These are phyloP conservation scores for Peromyscus melanophrys DNA, from an alignment of 2,797 vertebrate genomes.

Conservation along the genomic window DNA sequence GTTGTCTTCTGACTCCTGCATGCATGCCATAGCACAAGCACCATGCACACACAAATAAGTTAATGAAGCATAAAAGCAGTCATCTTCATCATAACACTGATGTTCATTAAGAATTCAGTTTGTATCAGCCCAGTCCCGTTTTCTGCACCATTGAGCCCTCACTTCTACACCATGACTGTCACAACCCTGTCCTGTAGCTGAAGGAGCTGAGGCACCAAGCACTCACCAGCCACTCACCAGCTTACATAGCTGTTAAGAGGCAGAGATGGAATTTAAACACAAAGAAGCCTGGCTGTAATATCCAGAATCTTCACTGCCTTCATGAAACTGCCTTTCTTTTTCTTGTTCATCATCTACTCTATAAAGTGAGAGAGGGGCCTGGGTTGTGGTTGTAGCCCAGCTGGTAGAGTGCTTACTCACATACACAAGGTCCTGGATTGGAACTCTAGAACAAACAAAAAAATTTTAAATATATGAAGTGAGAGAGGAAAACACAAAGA, in stretches of 20 bases:
- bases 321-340: neutral
- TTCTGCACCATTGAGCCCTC: conserved; percentile 20
- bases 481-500: neutral
- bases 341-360: neutral
- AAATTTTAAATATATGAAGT: neutral
- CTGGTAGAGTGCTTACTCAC: neutral
- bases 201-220: conserved; percentile 28
- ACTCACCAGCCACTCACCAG: neutral
- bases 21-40: neutral
- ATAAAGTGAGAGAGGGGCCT: neutral
- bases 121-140: neutral
- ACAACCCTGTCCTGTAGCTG: neutral
- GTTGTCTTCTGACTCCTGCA: neutral
- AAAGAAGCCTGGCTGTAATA: neutral
- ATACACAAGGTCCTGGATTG: neutral
- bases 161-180: neutral
- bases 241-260: neutral
- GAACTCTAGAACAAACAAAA: neutral
- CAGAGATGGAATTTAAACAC: neutral
- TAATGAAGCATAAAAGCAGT: neutral
- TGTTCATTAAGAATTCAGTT: neutral
- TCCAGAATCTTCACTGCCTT: neutral
- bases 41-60: neutral
- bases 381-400: no score
- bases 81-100: neutral